Base-by-base conservation (phyloP, 2,797 vertebrate genomes). In the Tarsius wallacei region DNA sequence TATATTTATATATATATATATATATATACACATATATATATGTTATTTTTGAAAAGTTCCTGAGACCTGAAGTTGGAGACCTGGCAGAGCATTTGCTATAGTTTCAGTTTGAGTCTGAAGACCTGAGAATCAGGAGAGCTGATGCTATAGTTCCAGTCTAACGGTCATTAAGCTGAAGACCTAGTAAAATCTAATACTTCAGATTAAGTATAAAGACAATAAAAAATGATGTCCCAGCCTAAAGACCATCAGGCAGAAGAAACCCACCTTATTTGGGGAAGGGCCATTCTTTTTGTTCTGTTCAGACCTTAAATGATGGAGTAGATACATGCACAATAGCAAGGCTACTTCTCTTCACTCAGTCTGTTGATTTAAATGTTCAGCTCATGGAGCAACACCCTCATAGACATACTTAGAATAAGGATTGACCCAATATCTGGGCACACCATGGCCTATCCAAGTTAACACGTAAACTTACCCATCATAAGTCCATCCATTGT, bases 81-180 rank as follows among this genome's bases (percentile, higher is more conserved):
- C 15, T 68, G 16, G 28, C 66, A 19, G 10, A 57, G 9, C 2
- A 53, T 6, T 4, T 10, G 14, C 4, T 1, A 1, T 2, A 28
- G 31, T 7, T 63, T 14, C 26, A 17, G 19, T 1, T 11, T 21
- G 31, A 15, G 9, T 10, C 21, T 11, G n/a, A 22, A 59, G 8
- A 2, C 5, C 76, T 42, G n/a, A n/a, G 0, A 24, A 5, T 0
- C 14, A 2, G 19, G 8, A 15, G 14, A 49, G 2, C 57, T 76
- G 9, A 12, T 19, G 31, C 57, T 36, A 1, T 9, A 14, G 9
- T 13, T 9, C 47, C 33, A 19, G 22, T 36, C 22, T 47, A 11
- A 28, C 33, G n/a, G 5, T 17, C 24, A 53, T 19, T 6, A 63
- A 36, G 17, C 15, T 2, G 0, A 9, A 36, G 24, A 19, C n/a